These are phyloP conservation scores for Microchrysa polita DNA, from an alignment of 2,888 invertebrate genomes.

Conservation along the genomic window DNA sequence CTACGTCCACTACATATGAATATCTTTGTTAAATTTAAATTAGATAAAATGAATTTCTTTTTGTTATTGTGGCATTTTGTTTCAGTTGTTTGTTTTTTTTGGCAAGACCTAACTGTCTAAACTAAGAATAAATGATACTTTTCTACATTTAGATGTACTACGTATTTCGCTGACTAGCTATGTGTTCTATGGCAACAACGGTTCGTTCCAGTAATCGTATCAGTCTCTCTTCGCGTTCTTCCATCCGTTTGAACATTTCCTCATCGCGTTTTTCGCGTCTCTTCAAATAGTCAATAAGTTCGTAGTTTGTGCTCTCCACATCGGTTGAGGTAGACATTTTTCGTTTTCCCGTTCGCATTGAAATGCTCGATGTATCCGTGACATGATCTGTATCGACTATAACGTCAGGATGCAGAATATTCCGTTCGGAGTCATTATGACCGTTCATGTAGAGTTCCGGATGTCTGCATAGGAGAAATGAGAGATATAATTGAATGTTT, in stretches of 20 bases:
- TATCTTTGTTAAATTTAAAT: not conserved
- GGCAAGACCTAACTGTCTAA: not conserved
- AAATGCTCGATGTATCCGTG: conserved; percentile 59
- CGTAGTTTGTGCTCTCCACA: conserved; percentile 59
- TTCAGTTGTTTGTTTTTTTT: not conserved
- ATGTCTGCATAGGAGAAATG: conserved; percentile 52
- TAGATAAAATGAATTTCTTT: not conserved
- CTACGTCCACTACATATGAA: not conserved
- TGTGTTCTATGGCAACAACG: conserved; percentile 62
- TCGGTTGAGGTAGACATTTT: conserved; percentile 59
- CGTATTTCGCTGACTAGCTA: conserved; percentile 53
- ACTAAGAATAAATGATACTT: conserved; percentile 18
- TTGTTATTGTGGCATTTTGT: not conserved
- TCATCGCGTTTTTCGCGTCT: conserved; percentile 63
- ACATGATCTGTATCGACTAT: conserved; percentile 63
- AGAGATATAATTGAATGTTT: not conserved
- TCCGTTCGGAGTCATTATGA: conserved; percentile 48
- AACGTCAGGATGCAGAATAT: conserved; percentile 63
- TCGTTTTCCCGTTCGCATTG: conserved; percentile 58
- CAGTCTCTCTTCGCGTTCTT: conserved; percentile 62
- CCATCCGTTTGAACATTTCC: conserved; percentile 62
- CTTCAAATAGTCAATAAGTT: conserved; percentile 63
- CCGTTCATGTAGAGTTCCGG: conserved; percentile 56
- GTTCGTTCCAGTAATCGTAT: conserved; percentile 61
- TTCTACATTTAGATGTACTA: too few species aligned